phyloP scores from a whole-genome alignment of 2,888 invertebrate species.

The Bedellia somnulentella region DNA sequence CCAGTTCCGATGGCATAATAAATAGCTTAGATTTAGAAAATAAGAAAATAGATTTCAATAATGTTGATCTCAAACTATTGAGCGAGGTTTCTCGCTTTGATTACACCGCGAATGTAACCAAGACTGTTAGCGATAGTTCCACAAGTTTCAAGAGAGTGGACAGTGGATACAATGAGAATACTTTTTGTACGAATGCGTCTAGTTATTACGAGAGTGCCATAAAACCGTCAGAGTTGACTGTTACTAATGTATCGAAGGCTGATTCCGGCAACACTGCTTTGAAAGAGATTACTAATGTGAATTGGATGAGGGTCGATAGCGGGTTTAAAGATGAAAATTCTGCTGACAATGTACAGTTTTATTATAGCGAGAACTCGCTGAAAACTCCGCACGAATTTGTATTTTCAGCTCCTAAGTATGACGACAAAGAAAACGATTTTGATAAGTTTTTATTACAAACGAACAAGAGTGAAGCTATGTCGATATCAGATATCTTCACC shows the following conservation, averaged over 20 bases:
- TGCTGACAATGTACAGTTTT: slow-evolving; percentile 37
- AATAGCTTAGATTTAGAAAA: slow-evolving; percentile 27
- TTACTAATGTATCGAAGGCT: slow-evolving; percentile 26
- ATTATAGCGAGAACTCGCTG: slow-evolving; percentile 19
- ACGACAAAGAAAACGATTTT: slow-evolving; percentile 41
- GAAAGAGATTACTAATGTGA: slow-evolving; percentile 44
- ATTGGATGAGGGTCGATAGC: slow-evolving; percentile 51
- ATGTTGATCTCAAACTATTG: slow-evolving; percentile 49
- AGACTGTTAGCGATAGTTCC: slow-evolving; percentile 24
- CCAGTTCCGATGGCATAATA: slow-evolving; percentile 33
- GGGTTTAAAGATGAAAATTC: slow-evolving; percentile 51
- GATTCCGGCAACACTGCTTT: slow-evolving; percentile 25
- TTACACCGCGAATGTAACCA: slow-evolving; percentile 21
- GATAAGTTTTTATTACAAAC: slow-evolving; percentile 26
- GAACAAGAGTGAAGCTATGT: slow-evolving; percentile 35
- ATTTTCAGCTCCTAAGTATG: slow-evolving; percentile 26
- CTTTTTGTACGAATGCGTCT: slow-evolving; percentile 40
- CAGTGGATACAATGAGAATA: slow-evolving; percentile 48
- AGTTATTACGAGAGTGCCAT: slow-evolving; percentile 55
- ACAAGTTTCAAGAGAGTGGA: slow-evolving; percentile 40
- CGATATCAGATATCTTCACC: slow-evolving; percentile 44
- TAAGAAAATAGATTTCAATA: slow-evolving; percentile 47
- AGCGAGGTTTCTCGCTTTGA: slow-evolving; percentile 37
- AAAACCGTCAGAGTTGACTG: slow-evolving; percentile 50
- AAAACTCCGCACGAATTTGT: slow-evolving; percentile 18